Base-by-base conservation (phyloP, 2,797 vertebrate genomes). In the Simalia tracyae region DNA sequence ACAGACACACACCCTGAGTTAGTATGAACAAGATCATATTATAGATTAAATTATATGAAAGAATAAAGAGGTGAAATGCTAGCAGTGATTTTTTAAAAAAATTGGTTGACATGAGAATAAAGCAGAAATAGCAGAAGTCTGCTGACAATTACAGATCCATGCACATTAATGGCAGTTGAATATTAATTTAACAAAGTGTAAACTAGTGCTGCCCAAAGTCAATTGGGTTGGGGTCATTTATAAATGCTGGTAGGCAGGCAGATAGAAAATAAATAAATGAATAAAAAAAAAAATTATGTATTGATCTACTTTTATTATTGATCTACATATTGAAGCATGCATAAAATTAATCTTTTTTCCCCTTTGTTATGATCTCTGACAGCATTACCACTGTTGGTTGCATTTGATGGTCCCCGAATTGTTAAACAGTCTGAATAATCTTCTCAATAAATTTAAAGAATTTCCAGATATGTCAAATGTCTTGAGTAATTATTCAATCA, bases 371-470 rank as follows among this genome's bases (percentile, higher is more conserved):
- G 57, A 89, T 95, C 24, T 86, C 36, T 97, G 95, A 91, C 95
- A 98, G 98, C 97, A 98, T 95, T 96, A 96, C 95, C 97, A 98
- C 91, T 98, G 98, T 96, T 98, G 98, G 98, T 96, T 98, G 94
- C 97, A 95, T 90, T 94, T 98, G 95, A 98, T 97, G 98, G 97
- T 98, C 84, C 94, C 94, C 95, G 97, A 98, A 85, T 95, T 98
- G 96, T 97, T 97, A 94, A 94, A 22, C 64, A 98, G 97, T 92
- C 95, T 98, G 89, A 97, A 95, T 95, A 96, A 93, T 92, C 98
- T 98, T 93, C 97, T 97, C 94, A 95, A 97, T 86, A 98, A 97
- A 94, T 98, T 98, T 96, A 97, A 97, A 89, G 96, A 97, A 92
- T 97, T 98, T 96, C 97, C 97, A 90, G 97, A 96, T 95, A 97